Evolutionary conservation across 2,888 invertebrate species (phyloP).

Genomic region (Eupithecia exiguata): DNA sequence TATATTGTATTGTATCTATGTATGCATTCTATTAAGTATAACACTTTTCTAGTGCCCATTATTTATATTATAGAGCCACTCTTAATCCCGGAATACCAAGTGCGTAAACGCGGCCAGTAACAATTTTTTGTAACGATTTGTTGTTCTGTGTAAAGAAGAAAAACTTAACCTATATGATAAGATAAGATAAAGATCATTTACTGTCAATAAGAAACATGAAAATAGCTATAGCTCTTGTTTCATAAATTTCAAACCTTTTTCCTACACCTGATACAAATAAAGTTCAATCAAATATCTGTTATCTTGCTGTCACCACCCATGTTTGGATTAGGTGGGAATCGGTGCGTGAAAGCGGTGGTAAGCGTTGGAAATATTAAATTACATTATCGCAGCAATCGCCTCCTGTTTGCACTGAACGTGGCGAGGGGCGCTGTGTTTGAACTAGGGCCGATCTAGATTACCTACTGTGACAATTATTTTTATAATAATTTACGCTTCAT

Average conservation of each 20-base stretch:
- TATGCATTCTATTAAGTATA: too few relatives aligned
- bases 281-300: conserved; percentile 20
- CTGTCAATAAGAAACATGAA: too few relatives aligned
- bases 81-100: not conserved
- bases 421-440: conserved; percentile 14
- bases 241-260: not conserved
- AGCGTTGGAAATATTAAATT: conserved; percentile 52
- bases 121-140: not conserved
- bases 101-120: not conserved
- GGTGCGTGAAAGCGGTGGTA: conserved; percentile 49
- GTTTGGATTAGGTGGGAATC: conserved; percentile 52
- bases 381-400: conserved; percentile 49
- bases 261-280: not conserved
- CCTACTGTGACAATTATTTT: conserved; percentile 1
- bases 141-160: not conserved
- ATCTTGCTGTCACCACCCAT: conserved; percentile 34
- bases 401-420: conserved; percentile 49
- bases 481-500: not conserved
- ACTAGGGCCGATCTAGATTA: conserved; percentile 5
- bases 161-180: not conserved
- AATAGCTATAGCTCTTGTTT: not conserved
- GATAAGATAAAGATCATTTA: too few relatives aligned
- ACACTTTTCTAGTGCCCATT: too few relatives aligned
- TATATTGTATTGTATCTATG: too few relatives aligned
- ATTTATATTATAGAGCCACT: too few relatives aligned